These are phyloP conservation scores for Hippocampus kuda DNA, from an alignment of 2,797 vertebrate genomes.

Conservation along the genomic window DNA sequence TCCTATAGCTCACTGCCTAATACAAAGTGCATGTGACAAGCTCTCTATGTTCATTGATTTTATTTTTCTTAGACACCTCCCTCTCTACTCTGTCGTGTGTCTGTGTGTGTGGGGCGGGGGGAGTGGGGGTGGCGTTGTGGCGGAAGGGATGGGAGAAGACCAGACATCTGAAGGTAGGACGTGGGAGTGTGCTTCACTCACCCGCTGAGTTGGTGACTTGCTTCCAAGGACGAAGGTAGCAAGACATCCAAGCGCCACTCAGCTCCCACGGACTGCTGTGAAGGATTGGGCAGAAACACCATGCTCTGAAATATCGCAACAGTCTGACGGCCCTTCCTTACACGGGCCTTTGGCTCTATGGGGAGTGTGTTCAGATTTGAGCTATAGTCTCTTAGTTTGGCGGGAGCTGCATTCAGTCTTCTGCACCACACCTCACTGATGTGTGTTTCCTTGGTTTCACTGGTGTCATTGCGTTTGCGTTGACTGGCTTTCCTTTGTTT, in stretches of 20 bases:
- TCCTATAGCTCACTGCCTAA: constrained; percentile 18
- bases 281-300: constrained; percentile 45
- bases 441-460: constrained; percentile 1
- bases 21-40: constrained; percentile 22
- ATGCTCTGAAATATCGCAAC: constrained; percentile 31
- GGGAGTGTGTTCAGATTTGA: neutral
- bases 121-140: neutral
- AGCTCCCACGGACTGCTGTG: constrained; percentile 44
- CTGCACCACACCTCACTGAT: constrained; percentile 14
- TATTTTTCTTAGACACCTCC: constrained; percentile 35
- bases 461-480: constrained; percentile 18
- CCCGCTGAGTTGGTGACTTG: constrained; percentile 66
- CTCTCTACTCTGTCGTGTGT: constrained; percentile 50
- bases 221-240: constrained; percentile 76
- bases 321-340: constrained; percentile 31
- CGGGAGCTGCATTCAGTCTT: constrained; percentile 21
- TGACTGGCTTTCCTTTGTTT: constrained; percentile 41
- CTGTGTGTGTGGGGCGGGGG: neutral
- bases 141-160: constrained; percentile 13
- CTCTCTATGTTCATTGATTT: constrained; percentile 35
- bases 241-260: constrained; percentile 54
- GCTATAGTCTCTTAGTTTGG: constrained; percentile 17
- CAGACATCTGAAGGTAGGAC: constrained; percentile 47
- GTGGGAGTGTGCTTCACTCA: constrained; percentile 54
- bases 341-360: constrained; percentile 21